Base-by-base conservation (phyloP, 2,888 invertebrate species). In the Noctua pronuba region DNA sequence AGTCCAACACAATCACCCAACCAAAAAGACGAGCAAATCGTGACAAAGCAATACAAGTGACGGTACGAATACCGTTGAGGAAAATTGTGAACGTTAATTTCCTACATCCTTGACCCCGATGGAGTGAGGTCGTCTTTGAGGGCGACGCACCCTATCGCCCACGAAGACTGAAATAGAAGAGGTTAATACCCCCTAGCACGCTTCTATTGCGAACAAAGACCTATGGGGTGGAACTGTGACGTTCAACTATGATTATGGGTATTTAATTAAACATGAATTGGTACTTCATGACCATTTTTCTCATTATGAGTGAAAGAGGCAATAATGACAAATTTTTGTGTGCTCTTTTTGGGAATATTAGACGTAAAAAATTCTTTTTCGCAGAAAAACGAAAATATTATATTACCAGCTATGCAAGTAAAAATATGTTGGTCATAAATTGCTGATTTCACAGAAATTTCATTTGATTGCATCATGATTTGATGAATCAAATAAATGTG, bases 101-200 rank as follows among this genome's bases (percentile, higher is more conserved):
- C 89, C 91, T 77, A 84, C 90, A 91, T 91, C 93, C 93, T 92
- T 92, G 93, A 93, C 93, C 91, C 85, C 88, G 74, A 86, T 86
- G 85, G 82, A 79, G 84, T 76, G 91, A 93, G 93, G 93, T 92
- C 92, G 90, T 91, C 84, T 90, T 91, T 87, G 92, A 93, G 95
- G 92, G 88, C 95, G 92, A 89, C 93, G 95, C 94, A 95, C 95
- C 94, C 94, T 91, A 90, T 92, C 93, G 92, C 94, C 94, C 93
- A 95, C 95, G 93, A 93, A 83, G 91, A 92, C 94, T 92, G 91
- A 96, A 96, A 96, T 96, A 96, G 95, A 94, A 88, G 93, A 95
- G 95, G 94, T 95, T 91, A 94, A 92, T 91, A 95, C 92, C 90
- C 94, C 90, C 88, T 90, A 83, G 79, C 76, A 76, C 66, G 87